These are phyloP conservation scores for Sebastes miniatus DNA, from an alignment of 2,797 vertebrate genomes.

Conservation along the genomic window DNA sequence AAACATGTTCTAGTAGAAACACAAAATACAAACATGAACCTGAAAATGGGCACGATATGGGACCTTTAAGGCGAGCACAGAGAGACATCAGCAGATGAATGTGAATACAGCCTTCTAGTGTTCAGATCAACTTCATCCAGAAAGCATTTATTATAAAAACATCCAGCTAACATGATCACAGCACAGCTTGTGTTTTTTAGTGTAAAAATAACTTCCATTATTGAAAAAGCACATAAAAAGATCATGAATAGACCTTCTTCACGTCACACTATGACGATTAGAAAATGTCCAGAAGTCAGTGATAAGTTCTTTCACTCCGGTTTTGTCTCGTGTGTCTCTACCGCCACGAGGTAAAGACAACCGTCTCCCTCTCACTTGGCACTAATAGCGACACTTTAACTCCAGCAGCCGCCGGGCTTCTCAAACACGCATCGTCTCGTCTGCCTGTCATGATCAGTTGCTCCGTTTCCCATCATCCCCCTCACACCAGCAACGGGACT, in stretches of 20 bases:
- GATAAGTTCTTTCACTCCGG: not conserved
- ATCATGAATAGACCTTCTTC: not conserved
- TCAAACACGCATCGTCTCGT: not conserved
- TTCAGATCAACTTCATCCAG: not conserved
- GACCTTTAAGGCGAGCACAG: too few species aligned
- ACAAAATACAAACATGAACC: too few species aligned
- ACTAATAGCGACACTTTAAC: not conserved
- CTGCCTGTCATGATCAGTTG: not conserved
- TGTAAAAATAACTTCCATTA: not conserved
- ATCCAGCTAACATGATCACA: not conserved
- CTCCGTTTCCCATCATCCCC: not conserved
- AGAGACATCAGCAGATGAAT: not conserved
- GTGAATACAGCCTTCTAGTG: not conserved
- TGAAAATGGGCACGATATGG: too few species aligned
- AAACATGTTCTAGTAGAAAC: too few species aligned
- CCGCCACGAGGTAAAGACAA: not conserved
- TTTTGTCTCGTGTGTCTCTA: not conserved
- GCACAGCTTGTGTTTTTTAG: not conserved
- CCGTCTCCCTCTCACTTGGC: not conserved
- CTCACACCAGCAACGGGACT: not conserved
- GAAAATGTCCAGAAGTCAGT: not conserved
- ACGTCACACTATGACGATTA: not conserved
- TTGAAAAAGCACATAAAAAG: not conserved
- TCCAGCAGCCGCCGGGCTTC: not conserved
- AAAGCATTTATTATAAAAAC: not conserved